Percentiles rank a stretch among this genome's conserved stretches.
phyloP scores from a whole-genome alignment of 2,888 invertebrate species.

The Hyles lineata region DNA sequence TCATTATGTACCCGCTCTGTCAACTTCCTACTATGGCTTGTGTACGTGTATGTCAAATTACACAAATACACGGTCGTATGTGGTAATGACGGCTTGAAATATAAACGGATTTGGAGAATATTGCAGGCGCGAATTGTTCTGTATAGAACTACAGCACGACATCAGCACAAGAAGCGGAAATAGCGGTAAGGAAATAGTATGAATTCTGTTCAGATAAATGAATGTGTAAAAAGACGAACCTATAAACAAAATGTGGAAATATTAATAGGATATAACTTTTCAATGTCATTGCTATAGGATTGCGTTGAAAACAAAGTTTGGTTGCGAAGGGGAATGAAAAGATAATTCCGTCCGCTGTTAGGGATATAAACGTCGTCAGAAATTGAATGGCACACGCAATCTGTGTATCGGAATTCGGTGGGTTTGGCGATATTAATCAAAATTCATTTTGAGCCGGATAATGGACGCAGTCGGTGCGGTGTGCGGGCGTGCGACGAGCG shows the following conservation, averaged over 20 bases:
- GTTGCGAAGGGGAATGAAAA: background rate
- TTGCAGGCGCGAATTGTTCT: too few species aligned
- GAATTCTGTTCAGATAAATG: too few species aligned
- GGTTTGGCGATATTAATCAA: conserved; percentile 39
- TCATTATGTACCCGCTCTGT: conserved; percentile 35
- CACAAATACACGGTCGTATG: background rate
- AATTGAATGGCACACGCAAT: conserved; percentile 16
- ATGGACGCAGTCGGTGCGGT: conserved; percentile 35
- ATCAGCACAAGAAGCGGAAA: too few species aligned
- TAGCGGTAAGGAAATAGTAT: too few species aligned
- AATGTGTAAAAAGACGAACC: too few species aligned
- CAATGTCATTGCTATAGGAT: background rate
- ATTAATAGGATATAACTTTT: too few species aligned
- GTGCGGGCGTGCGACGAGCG: background rate
- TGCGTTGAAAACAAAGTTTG: background rate
- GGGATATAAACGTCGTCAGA: conserved; percentile 9
- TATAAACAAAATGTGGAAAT: too few species aligned
- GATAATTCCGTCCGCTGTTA: background rate
- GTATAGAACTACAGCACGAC: too few species aligned
- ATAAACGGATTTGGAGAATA: too few species aligned
- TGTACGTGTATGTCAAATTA: background rate
- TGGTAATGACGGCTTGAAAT: background rate
- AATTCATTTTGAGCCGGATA: conserved; percentile 47
- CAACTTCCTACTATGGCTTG: background rate
- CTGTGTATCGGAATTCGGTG: conserved; percentile 9